Conservation (phyloP, 2,113 vertebrate species). For the Ciconia stormi region DNA sequence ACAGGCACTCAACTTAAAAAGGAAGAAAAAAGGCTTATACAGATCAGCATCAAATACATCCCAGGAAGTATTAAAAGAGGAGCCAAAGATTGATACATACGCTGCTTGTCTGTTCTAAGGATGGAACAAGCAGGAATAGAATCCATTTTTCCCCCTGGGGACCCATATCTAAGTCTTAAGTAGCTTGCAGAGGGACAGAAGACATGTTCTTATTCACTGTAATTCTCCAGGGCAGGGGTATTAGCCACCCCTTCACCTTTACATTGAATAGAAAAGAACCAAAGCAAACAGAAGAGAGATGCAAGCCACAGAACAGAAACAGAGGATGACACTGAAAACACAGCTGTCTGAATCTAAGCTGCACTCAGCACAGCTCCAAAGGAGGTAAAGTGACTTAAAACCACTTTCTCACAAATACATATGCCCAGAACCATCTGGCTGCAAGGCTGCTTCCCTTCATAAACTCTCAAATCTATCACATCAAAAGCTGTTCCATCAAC, state of each 20-base stretch:
- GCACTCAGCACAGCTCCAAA: not conserved
- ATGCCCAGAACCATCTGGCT: constrained; percentile 21
- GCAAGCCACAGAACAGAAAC: not conserved
- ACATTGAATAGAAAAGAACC: not conserved
- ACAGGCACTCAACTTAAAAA: not conserved
- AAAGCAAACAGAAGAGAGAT: not conserved
- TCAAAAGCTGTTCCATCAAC: constrained; percentile 11
- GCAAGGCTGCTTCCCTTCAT: not conserved
- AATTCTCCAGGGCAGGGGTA: not conserved
- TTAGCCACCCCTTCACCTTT: not conserved
- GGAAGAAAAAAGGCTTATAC: not conserved
- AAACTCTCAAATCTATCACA: not conserved
- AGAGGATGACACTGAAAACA: not conserved
- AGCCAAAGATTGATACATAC: not conserved
- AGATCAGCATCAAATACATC: not conserved
- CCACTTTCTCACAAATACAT: not conserved
- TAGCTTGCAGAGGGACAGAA: not conserved
- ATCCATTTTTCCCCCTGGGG: not conserved
- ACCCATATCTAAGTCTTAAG: not conserved
- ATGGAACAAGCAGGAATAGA: not conserved
- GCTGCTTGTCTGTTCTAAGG: not conserved
- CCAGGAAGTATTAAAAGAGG: not conserved
- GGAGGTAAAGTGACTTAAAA: constrained; percentile 17
- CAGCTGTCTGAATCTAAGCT: not conserved
- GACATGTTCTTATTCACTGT: not conserved